phyloP scores from a whole-genome alignment of 2,888 invertebrate species.

The Cistogaster globosa region DNA sequence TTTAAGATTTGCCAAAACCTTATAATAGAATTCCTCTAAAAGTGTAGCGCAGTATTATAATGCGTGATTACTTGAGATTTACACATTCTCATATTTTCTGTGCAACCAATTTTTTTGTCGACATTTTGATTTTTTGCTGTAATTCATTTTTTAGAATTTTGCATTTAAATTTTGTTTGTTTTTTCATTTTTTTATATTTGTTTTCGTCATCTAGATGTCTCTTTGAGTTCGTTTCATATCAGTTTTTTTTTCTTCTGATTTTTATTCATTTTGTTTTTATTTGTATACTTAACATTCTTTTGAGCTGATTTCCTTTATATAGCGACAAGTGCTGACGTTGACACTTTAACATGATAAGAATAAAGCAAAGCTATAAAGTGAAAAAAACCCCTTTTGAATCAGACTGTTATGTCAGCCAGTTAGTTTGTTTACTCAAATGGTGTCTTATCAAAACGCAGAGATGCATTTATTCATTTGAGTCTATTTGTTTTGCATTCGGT shows the following conservation, averaged over 20 bases:
- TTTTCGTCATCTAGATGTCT: slow-evolving; percentile 41
- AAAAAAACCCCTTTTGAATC: slow-evolving; percentile 28
- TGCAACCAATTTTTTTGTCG: background rate
- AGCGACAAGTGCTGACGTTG: slow-evolving; percentile 73
- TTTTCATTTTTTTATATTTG: slow-evolving; percentile 45
- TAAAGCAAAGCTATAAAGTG: slow-evolving; percentile 2
- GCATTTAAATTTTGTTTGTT: slow-evolving; percentile 74
- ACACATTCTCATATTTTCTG: background rate
- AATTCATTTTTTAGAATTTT: slow-evolving; percentile 68
- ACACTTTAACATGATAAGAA: slow-evolving; percentile 70
- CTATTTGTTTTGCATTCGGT: slow-evolving; percentile 64
- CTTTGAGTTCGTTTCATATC: slow-evolving; percentile 62
- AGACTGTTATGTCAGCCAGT: slow-evolving; percentile 14
- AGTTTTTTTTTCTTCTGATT: background rate
- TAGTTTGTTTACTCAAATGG: slow-evolving; percentile 64
- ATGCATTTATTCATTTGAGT: slow-evolving; percentile 70
- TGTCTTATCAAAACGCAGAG: slow-evolving; percentile 69
- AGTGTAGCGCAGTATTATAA: background rate
- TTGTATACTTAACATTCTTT: slow-evolving; percentile 60
- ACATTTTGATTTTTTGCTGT: slow-evolving; percentile 49
- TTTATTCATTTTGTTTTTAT: slow-evolving; percentile 47
- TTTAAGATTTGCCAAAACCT: too few species aligned
- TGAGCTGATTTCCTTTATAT: slow-evolving; percentile 62
- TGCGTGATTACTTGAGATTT: background rate
- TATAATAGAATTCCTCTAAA: background rate